Evolutionary conservation across 2,888 invertebrate genomes (phyloP).

Genomic region (Acrocyrtus sp.): DNA sequence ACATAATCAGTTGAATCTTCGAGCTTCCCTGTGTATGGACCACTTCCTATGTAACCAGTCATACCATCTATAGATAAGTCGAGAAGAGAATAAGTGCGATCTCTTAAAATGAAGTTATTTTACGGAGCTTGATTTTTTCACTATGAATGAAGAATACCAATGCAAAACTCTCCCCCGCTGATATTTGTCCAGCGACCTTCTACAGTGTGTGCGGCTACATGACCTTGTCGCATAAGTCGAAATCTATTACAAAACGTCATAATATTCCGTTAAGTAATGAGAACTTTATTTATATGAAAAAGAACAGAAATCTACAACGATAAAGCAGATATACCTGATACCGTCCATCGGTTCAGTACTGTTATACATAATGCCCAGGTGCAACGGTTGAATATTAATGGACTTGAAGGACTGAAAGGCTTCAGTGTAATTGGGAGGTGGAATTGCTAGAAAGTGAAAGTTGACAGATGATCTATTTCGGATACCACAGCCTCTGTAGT

Average conservation of each 20-base stretch:
- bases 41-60: constrained; percentile 10
- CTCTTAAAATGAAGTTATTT: background rate
- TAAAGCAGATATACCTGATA: too few relatives aligned
- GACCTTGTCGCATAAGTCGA: constrained; percentile 33
- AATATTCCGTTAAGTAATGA: too few relatives aligned
- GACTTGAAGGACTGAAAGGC: constrained; percentile 13
- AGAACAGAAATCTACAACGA: too few relatives aligned
- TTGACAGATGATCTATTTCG: background rate
- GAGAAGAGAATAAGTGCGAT: too few relatives aligned
- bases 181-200: constrained; percentile 4
- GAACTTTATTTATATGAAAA: too few relatives aligned
- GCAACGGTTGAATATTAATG: too few relatives aligned
- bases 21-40: background rate
- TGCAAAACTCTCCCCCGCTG: constrained; percentile 22
- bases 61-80: constrained; percentile 29
- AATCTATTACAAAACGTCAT: constrained; percentile 26
- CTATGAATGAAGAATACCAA: constrained; percentile 16
- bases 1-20: constrained; percentile 26
- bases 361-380: too few relatives aligned
- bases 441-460: constrained; percentile 2
- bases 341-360: background rate
- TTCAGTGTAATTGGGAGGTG: background rate
- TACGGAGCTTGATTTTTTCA: background rate
- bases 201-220: constrained; percentile 3
- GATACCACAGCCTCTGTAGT: constrained; percentile 19